A percentile compares a stretch with the other conserved stretches of the same genome.
Evolutionary conservation across 2,797 vertebrate species (phyloP).

Genomic region (Melanotaenia pygmaea): DNA sequence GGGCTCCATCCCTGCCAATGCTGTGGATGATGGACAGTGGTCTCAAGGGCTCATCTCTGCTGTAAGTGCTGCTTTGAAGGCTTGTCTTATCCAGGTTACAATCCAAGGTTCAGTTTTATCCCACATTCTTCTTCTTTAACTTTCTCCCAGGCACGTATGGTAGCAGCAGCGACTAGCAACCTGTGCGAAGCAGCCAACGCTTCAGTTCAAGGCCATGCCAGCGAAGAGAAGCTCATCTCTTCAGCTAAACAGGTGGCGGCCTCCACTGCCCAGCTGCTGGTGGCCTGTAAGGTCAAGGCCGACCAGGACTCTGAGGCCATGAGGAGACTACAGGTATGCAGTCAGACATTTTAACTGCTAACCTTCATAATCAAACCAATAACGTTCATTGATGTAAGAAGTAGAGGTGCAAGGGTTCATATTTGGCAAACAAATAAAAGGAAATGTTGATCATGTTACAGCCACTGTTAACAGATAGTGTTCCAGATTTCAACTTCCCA

Average conservation of each 20-base stretch:
- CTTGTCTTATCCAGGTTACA: background rate
- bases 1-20: slow-evolving; percentile 94
- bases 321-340: slow-evolving; percentile 93
- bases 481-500: too few relatives aligned
- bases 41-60: slow-evolving; percentile 98
- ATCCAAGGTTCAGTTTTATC: background rate
- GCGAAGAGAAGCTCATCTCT: slow-evolving; percentile 98
- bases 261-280: slow-evolving; percentile 95
- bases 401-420: background rate
- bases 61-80: slow-evolving; percentile 77
- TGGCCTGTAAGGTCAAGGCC: slow-evolving; percentile 98
- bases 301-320: slow-evolving; percentile 98
- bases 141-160: slow-evolving; percentile 90
- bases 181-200: slow-evolving; percentile 97
- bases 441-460: too few relatives aligned
- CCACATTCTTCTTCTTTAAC: background rate
- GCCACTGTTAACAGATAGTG: too few relatives aligned
- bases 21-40: slow-evolving; percentile 97
- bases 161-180: slow-evolving; percentile 96
- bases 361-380: background rate
- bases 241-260: slow-evolving; percentile 98
- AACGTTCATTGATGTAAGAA: background rate
- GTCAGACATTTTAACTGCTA: background rate
- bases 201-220: slow-evolving; percentile 95
- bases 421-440: too few relatives aligned